Evolutionary conservation across 1,140 invertebrate genomes (phyloP), one percentile per base, ranked within the genome.

Genomic region (Drosophila erecta): DNA sequence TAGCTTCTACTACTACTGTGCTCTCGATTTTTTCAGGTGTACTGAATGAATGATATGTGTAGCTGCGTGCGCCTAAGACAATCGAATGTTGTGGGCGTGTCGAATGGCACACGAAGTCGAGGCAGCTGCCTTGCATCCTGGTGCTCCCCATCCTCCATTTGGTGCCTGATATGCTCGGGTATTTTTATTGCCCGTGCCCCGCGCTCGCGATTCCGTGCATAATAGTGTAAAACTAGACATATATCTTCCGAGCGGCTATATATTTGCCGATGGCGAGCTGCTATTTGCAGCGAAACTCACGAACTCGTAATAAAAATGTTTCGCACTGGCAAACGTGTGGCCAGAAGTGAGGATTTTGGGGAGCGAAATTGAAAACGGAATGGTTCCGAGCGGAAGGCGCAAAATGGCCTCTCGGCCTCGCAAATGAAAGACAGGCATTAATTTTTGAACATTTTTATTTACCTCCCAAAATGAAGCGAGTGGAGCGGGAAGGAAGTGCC

Each of bases 271-370:
- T 30, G 51, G 47, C 65, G 64, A 86, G 79, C 83, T 79, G 65
- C 53, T 61, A 79, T 86, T 79, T 81, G 50, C 57, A 58, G 66
- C 70, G 54, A 79, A 86, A 76, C 83, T 87, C 83, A 86, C 83
- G 83, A 86, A 87, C 72, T 81, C 65, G 83, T 86, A 79, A 86
- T 86, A 86, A 86, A 86, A 86, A 85, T 85, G 72, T 85, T 85
- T 84, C 50, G 72, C 76, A 73, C 61, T 79, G 66, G 38, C 71
- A 67, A 84, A 87, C 83, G 81, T 86, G 81, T 81, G 83, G 79
- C 74, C 40, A 41, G 40, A 70, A 81, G 62, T 76, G 61, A 59
- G 49, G 30, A 58, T 59, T 72, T 54, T 22, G 38, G 40, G 41
- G 50, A 57, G 50, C 35, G 43, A 69, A 56, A 69, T 70, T 44